Conservation (phyloP, 2,888 invertebrate genomes). For the Palloptera scutellata region DNA sequence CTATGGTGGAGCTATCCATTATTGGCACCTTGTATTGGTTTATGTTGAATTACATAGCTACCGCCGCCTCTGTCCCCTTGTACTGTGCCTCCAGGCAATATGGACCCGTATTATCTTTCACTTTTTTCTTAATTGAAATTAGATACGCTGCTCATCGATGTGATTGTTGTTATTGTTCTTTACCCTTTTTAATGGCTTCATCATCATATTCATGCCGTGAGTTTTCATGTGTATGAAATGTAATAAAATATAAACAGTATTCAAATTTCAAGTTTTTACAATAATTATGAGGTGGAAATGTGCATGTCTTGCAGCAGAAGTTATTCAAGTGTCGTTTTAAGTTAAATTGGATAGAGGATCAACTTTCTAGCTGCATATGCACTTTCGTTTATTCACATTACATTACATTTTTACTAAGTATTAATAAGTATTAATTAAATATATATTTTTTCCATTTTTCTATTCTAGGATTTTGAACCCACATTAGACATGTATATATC, state of each 20-base stretch:
- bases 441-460: slow-evolving; percentile 1
- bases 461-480: slow-evolving; percentile 67
- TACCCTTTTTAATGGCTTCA: neutral
- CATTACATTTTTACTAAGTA: neutral
- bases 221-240: too few relatives aligned
- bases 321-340: too few relatives aligned
- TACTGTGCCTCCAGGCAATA: neutral
- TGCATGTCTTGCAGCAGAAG: too few relatives aligned
- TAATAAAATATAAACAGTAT: too few relatives aligned
- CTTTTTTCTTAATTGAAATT: slow-evolving; percentile 17
- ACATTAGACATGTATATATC: slow-evolving; percentile 73
- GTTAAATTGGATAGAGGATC: too few relatives aligned
- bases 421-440: slow-evolving; percentile 2
- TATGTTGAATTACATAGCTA: too few relatives aligned
- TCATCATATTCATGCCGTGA: too few relatives aligned
- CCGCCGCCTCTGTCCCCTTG: too few relatives aligned
- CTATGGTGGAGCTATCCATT: neutral
- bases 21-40: neutral
- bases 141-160: neutral
- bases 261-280: too few relatives aligned
- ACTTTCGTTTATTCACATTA: too few relatives aligned
- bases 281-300: too few relatives aligned
- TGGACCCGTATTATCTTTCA: neutral
- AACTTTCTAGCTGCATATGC: too few relatives aligned
- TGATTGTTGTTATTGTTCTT: neutral